Base-by-base conservation (phyloP, 1,140 invertebrate genomes). In the Panagrolaimus sp. region DNA sequence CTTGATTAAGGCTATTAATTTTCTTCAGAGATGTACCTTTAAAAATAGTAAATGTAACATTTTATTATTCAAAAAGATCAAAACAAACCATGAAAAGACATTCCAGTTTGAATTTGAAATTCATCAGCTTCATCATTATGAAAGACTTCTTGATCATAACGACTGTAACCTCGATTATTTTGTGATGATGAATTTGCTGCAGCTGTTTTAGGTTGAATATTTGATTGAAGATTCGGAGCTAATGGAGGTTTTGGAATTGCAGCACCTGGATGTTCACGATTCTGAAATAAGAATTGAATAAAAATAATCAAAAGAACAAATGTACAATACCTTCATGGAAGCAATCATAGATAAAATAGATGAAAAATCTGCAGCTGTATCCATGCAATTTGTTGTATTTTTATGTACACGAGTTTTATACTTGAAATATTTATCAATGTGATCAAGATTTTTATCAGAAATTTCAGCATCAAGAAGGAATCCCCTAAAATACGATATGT, bases 71-170 rank as follows among this genome's bases (percentile, higher is more conserved):
- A 52, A 68, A 69, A 38, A 14, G 55, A 38, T n/a, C 28, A 62
- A 43, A 75, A 70, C 44, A n/a, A 21, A 69, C 78, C 79, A 46
- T 80, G 70, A 65, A 81, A 80, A 38, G 72, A 72, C 6, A 81
- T 63, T 45, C 73, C 72, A 45, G 79, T 75, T 46, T 82, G 73
- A 70, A 82, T 83, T 62, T 83, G 72, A 65, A 81, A 83, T 24
- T 76, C 80, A 12, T 76, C 69, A 26, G 74, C 71, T 12, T 67
- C 66, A 7, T 83, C 77, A 21, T 73, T 67, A 9, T 70, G 67
- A 70, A 83, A 81, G 6, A 71, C 65, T 68, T 81, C 79, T 67
- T 81, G 79, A 55, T 81, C 81, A 73, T 81, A 81, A 38, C 78
- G 75, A 12, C 14, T n/a, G 17, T 58, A 58, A 12, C 66, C 74